These are phyloP conservation scores for Steinernema hermaphroditum DNA, from an alignment of 2,888 invertebrate genomes.

Conservation along the genomic window DNA sequence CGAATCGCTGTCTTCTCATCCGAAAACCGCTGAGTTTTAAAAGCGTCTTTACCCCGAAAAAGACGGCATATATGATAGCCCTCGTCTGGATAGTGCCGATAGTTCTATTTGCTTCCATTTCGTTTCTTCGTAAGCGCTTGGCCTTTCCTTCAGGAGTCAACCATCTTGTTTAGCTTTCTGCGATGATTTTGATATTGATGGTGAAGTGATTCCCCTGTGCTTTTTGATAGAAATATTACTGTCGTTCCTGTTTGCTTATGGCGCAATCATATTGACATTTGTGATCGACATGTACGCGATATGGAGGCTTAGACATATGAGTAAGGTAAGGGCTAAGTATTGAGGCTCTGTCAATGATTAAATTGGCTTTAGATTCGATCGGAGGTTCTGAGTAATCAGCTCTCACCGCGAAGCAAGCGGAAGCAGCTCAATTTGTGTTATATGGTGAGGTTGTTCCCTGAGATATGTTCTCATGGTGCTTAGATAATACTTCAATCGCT, in stretches of 20 bases:
- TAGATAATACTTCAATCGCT: neutral
- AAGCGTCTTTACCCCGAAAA: neutral
- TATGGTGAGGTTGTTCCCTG: neutral
- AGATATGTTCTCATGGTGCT: too few species aligned
- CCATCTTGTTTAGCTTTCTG: neutral
- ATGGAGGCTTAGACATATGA: neutral
- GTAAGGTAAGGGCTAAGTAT: neutral
- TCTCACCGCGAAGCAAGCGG: neutral
- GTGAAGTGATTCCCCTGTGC: neutral
- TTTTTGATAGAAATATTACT: neutral
- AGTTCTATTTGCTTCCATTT: neutral
- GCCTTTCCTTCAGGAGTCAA: neutral
- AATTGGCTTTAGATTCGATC: neutral
- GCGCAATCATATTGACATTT: neutral
- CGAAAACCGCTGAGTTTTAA: neutral
- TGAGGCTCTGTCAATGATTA: too few species aligned
- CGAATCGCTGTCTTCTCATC: neutral
- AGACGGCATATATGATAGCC: neutral
- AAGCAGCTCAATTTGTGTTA: constrained; percentile 7
- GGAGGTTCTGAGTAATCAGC: neutral
- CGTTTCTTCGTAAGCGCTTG: neutral
- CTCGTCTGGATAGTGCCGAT: neutral
- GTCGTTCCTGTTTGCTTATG: neutral
- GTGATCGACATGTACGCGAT: constrained; percentile 8
- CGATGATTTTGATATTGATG: neutral